phyloP scores from a whole-genome alignment of 2,113 vertebrate genomes.

The Cathartes aura region DNA sequence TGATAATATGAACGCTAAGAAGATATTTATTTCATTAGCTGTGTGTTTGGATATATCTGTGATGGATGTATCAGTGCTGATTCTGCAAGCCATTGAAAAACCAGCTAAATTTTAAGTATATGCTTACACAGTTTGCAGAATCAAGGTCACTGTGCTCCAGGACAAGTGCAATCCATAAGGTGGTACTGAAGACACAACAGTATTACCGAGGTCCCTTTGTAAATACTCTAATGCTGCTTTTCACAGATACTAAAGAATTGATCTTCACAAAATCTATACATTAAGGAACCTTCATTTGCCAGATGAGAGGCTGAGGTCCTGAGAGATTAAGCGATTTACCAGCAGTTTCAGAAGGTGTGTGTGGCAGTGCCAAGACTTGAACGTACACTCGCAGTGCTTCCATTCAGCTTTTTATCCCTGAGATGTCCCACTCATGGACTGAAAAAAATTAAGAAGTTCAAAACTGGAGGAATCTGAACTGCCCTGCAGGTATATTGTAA shows the following conservation, averaged over 20 bases:
- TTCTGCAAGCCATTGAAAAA: background rate
- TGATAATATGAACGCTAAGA: conserved; percentile 51
- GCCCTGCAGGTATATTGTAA: background rate
- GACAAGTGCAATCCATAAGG: background rate
- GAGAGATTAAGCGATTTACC: background rate
- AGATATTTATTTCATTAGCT: conserved; percentile 52
- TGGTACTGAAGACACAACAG: background rate
- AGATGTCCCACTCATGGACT: background rate
- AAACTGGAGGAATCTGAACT: background rate
- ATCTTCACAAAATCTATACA: background rate
- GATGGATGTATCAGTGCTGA: background rate
- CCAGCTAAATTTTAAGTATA: background rate
- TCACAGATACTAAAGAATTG: background rate
- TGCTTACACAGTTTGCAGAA: background rate
- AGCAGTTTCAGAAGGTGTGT: background rate
- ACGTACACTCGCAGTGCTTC: fast-evolving
- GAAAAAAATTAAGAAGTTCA: background rate
- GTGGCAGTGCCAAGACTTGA: background rate
- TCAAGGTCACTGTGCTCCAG: background rate
- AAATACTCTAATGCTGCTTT: background rate
- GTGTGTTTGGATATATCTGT: background rate
- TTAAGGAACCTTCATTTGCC: background rate
- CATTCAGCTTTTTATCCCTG: background rate
- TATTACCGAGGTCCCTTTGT: background rate
- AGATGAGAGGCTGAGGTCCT: background rate